Conservation (phyloP, 2,797 vertebrate genomes). For the Pantherophis alleghaniensis region DNA sequence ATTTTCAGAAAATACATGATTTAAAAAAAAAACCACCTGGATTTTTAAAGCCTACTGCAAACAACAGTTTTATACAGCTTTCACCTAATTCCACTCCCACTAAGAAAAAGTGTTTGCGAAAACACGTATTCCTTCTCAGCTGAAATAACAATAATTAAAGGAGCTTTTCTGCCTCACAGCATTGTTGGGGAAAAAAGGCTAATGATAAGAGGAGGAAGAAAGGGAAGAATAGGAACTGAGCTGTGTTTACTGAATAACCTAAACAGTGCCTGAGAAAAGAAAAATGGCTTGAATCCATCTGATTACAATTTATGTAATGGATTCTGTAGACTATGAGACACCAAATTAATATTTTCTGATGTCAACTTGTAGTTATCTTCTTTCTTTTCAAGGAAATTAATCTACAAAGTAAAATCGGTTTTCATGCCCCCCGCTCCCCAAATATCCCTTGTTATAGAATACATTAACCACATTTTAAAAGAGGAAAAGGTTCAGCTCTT, state of each 20-base stretch:
- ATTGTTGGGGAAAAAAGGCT: neutral
- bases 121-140: neutral
- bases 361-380: slow-evolving; percentile 10
- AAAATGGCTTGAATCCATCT: neutral
- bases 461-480: slow-evolving; percentile 7
- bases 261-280: neutral
- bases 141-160: neutral
- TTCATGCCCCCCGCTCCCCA: too few relatives aligned
- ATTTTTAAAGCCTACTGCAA: neutral
- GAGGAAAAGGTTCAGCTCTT: slow-evolving; percentile 4
- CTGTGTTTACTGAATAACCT: neutral
- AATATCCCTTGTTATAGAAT: slow-evolving; percentile 3
- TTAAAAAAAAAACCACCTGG: neutral
- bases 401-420: slow-evolving; percentile 9
- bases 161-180: neutral
- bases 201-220: neutral
- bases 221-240: neutral
- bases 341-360: slow-evolving; percentile 19
- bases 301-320: neutral
- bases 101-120: neutral
- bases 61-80: neutral
- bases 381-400: slow-evolving; percentile 28
- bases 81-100: neutral
- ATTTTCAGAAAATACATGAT: neutral
- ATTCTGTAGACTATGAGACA: slow-evolving; percentile 4